Evolutionary conservation across 2,797 vertebrate species (phyloP).

Genomic region (Columba guinea): DNA sequence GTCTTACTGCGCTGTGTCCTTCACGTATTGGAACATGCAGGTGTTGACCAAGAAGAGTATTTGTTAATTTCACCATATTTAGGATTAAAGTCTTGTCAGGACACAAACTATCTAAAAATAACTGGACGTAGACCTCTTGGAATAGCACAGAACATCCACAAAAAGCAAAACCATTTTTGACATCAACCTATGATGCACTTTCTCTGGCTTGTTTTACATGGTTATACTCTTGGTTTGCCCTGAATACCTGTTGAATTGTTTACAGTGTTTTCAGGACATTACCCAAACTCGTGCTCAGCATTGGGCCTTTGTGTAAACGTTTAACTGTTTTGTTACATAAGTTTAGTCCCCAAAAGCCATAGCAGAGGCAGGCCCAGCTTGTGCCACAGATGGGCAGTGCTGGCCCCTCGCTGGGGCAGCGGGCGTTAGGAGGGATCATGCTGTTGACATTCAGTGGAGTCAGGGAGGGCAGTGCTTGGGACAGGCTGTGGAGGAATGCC

Average conservation of each 20-base stretch:
- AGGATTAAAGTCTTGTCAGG: background rate
- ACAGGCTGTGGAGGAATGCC: fast-evolving
- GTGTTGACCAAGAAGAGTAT: background rate
- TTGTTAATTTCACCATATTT: background rate
- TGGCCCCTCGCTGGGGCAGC: background rate
- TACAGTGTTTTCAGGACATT: background rate
- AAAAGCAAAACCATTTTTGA: background rate
- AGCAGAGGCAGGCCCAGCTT: background rate
- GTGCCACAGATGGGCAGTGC: background rate
- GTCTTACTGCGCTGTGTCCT: background rate
- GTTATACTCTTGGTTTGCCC: background rate
- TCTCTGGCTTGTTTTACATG: background rate
- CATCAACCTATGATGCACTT: fast-evolving
- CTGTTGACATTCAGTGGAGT: fast-evolving
- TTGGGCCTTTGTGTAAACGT: background rate
- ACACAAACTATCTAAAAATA: background rate
- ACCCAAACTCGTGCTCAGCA: background rate
- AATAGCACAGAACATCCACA: background rate
- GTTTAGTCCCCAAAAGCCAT: background rate
- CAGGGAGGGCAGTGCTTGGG: background rate
- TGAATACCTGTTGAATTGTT: background rate
- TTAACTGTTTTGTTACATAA: background rate
- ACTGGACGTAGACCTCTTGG: fast-evolving
- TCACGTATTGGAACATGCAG: fast-evolving
- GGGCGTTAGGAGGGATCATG: background rate